These are phyloP conservation scores for Patella caerulea DNA, from an alignment of 2,888 invertebrate genomes.

Conservation along the genomic window DNA sequence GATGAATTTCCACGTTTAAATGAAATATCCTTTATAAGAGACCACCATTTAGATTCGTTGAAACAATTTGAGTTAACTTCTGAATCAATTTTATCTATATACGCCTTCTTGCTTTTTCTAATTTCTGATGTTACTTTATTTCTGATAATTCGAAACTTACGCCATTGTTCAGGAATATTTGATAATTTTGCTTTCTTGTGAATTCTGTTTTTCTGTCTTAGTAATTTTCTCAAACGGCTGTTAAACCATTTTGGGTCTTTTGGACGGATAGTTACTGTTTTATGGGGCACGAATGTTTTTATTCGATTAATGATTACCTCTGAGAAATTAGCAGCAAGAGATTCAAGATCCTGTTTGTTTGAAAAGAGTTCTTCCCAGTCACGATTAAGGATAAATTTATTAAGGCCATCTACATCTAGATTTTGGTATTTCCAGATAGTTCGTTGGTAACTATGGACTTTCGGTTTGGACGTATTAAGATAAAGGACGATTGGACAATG, in stretches of 20 bases:
- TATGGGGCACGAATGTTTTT: slow-evolving; percentile 4
- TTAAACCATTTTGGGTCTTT: too few relatives aligned
- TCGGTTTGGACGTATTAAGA: neutral
- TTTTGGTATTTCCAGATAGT: neutral
- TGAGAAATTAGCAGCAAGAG: too few relatives aligned
- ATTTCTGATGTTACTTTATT: neutral
- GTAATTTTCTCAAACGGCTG: too few relatives aligned
- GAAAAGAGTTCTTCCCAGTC: neutral
- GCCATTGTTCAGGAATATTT: neutral
- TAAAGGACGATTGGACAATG: neutral
- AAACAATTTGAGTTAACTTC: too few relatives aligned
- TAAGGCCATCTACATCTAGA: neutral
- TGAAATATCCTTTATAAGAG: neutral
- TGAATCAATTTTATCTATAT: neutral
- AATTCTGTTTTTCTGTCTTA: neutral
- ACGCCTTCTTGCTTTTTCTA: neutral
- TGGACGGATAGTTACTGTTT: neutral
- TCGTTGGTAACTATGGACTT: neutral
- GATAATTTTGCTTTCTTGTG: neutral
- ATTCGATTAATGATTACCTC: neutral
- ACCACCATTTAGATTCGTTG: neutral
- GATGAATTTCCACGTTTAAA: neutral
- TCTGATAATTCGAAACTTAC: neutral
- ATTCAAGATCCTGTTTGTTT: too few relatives aligned
- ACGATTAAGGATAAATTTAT: neutral